Base-by-base conservation (phyloP, 2,113 vertebrate genomes). In the Pteropus alecto region DNA sequence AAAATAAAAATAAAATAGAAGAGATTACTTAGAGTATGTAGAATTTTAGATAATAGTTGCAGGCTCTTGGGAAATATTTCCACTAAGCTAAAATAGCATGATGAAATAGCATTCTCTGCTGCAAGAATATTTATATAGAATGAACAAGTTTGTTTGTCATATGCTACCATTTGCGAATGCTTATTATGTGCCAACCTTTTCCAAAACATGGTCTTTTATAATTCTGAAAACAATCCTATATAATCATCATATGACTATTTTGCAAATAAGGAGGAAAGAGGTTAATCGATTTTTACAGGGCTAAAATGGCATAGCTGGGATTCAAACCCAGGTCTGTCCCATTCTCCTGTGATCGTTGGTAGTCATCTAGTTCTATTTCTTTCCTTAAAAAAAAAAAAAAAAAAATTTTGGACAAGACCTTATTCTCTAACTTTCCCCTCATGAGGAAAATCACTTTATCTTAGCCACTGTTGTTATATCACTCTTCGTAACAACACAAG, bases 61-160 rank as follows among this genome's bases (percentile, higher is more conserved):
- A 91, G n/a, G 63, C 19, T 24, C 65, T 71, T 81, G 65, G 24
- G 54, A 95, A 86, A 65, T 88, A 88, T 46, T 86, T 92, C 28
- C n/a, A 76, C 6, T 30, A 95, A 58, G 18, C 33, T 61, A 97
- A 91, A 86, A 82, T 9, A 77, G 5, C 58, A 22, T 51, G 22
- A 79, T 91, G 12, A 94, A 90, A 90, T 87, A 46, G 6, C n/a
- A 74, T 82, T 81, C 38, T 70, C 51, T 83, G 48, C 12, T 51
- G 0, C 92, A 76, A 89, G 71, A 81, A 61, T 86, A 38, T 92
- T 95, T 84, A 61, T 97, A 18, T 65, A 82, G 76, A 95, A 93
- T 81, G n/a, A 87, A 90, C 1, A 71, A 58, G 21, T 79, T 85
- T 74, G 73, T 86, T 74, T 85, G 30, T 78, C 46, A 58, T 76